A percentile compares a stretch with the other conserved stretches of the same genome.
Evolutionary conservation across 2,888 invertebrate species (phyloP).

Genomic region (Blera fallax): DNA sequence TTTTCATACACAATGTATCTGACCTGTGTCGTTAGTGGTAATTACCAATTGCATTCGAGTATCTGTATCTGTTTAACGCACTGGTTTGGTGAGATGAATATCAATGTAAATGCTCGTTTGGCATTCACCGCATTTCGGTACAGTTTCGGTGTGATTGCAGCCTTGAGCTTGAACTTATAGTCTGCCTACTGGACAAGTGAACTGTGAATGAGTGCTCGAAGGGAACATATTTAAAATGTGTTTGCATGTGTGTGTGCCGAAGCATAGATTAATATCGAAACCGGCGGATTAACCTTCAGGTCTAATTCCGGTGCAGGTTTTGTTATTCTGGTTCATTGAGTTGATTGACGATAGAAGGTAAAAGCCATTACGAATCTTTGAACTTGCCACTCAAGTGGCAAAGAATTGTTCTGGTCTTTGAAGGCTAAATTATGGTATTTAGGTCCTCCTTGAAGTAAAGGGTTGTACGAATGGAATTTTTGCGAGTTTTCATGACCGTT

Average conservation of each 20-base stretch:
- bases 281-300: conserved; percentile 15
- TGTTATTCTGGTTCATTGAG: not conserved
- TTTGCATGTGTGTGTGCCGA: too few relatives aligned
- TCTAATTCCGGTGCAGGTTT: conserved; percentile 13
- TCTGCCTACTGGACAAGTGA: not conserved
- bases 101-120: conserved; percentile 7
- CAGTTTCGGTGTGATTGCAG: not conserved
- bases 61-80: not conserved
- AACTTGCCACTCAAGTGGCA: not conserved
- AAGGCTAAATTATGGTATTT: not conserved
- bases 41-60: not conserved
- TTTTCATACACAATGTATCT: not conserved
- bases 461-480: not conserved
- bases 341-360: not conserved
- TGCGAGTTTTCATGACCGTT: too few relatives aligned
- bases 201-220: not conserved
- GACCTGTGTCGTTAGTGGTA: not conserved
- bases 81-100: not conserved
- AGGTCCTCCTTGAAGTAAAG: too few relatives aligned
- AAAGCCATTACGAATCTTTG: not conserved
- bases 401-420: not conserved
- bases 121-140: conserved; percentile 11
- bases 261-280: not conserved
- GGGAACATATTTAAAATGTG: not conserved
- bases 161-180: conserved; percentile 19